Evolutionary conservation across 2,797 vertebrate genomes (phyloP), one percentile per base, ranked within the genome.

Genomic region (Mycteria americana): DNA sequence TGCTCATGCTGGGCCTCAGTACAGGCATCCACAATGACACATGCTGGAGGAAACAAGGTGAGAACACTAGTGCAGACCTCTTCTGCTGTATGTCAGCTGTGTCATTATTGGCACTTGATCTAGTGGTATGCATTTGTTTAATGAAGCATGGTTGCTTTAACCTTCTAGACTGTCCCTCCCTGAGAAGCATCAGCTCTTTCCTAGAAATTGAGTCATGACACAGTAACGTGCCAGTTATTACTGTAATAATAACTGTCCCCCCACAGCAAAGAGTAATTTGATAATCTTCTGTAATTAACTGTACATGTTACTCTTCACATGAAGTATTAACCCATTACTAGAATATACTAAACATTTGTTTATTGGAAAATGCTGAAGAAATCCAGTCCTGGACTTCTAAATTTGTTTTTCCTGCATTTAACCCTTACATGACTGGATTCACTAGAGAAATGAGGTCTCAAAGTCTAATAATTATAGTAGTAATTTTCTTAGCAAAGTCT

Each of bases 61-160:
- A 67, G 76, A 91, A 76, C 48, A 37, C 56, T 30, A 41, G 37
- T 30, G 59, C 88, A 92, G 87, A 46, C 87, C 75, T 95, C 59
- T 92, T 89, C 91, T 91, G 85, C 75, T 91, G 79, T 90, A 56
- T 91, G 92, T 97, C 96, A 95, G 37, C 85, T 95, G 76, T 95
- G 96, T 65, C 93, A 78, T 96, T 97, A 96, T 96, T 97, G 95
- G 93, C 93, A 96, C 92, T 96, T 98, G 97, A 98, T 98, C 92
- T 96, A 97, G 92, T 94, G 92, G 88, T 79, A 91, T 35, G 39
- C 94, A 94, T 97, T 92, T 97, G 96, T 96, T 97, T 98, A 98
- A 98, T 98, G 97, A 97, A 89, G 92, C 97, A 85, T 98, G 92
- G 95, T 97, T 96, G 93, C 96, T 97, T 97, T 97, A 97, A 96